These are phyloP conservation scores for Sericinus montela DNA, from an alignment of 2,888 invertebrate genomes.

Conservation along the genomic window DNA sequence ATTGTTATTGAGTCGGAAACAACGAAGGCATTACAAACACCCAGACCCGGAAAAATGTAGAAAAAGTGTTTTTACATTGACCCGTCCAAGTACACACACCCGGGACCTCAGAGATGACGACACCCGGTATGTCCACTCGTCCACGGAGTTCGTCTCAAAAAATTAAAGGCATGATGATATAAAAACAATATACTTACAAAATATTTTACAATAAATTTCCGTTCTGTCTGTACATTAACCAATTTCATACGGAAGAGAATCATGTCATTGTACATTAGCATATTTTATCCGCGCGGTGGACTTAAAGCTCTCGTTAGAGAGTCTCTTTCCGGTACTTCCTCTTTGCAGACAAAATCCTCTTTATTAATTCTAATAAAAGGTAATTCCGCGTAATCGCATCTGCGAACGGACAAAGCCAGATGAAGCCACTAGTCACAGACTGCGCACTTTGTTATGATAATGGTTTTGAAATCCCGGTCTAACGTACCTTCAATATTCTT, in stretches of 20 bases:
- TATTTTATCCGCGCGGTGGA: background rate
- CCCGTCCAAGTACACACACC: too few species aligned
- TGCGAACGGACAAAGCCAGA: slow-evolving; percentile 21
- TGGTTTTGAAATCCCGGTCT: slow-evolving; percentile 20
- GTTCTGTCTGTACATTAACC: background rate
- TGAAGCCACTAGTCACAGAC: slow-evolving; percentile 29
- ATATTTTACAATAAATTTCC: background rate
- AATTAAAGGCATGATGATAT: too few species aligned
- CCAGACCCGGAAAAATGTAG: too few species aligned
- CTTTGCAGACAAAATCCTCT: slow-evolving; percentile 25
- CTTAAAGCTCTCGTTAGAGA: background rate
- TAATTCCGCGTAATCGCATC: slow-evolving; percentile 35
- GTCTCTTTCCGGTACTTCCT: slow-evolving; percentile 11
- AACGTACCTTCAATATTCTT: slow-evolving; percentile 33
- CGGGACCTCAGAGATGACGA: too few species aligned
- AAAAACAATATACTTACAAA: too few species aligned
- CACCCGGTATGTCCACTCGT: too few species aligned
- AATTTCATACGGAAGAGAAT: background rate
- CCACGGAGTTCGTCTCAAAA: too few species aligned
- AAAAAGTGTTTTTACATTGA: too few species aligned
- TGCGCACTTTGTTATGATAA: slow-evolving; percentile 26
- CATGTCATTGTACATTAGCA: slow-evolving; percentile 1
- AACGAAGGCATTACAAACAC: too few species aligned
- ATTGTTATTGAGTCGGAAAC: too few species aligned
- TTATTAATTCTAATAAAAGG: slow-evolving; percentile 42